phyloP scores from a whole-genome alignment of 2,888 invertebrate species.

The Aethes cnicana region DNA sequence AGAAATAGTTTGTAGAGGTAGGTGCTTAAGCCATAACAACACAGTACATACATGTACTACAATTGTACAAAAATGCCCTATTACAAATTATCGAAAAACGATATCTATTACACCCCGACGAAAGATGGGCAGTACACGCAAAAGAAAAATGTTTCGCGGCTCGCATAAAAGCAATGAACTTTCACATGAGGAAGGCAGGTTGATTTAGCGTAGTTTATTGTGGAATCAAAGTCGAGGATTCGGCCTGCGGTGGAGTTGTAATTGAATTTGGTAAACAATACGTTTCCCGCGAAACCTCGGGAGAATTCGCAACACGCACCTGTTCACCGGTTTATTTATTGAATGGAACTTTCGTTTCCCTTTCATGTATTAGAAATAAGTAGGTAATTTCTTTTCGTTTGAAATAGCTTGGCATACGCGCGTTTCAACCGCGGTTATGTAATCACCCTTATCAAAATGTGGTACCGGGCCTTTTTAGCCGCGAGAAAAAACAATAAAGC shows the following conservation, averaged over 20 bases:
- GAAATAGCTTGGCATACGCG: not conserved
- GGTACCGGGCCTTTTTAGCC: conserved; percentile 73
- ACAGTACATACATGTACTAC: no score
- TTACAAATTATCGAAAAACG: conserved; percentile 7
- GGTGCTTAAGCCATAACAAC: no score
- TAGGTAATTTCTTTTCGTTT: not conserved
- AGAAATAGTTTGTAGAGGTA: no score
- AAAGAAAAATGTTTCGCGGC: conserved; percentile 43
- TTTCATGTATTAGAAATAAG: not conserved
- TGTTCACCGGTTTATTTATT: conserved; percentile 52
- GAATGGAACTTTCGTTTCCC: conserved; percentile 11
- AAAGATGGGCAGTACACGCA: conserved; percentile 33
- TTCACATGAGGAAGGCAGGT: conserved; percentile 65
- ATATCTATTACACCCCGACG: conserved; percentile 10
- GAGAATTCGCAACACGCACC: conserved; percentile 58
- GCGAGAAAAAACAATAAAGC: conserved; percentile 82
- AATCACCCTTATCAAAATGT: conserved; percentile 49
- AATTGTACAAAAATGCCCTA: no score
- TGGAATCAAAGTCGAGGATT: conserved; percentile 58
- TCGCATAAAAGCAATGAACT: conserved; percentile 75
- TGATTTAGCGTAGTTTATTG: conserved; percentile 70
- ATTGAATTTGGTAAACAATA: conserved; percentile 54
- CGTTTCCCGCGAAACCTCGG: conserved; percentile 55
- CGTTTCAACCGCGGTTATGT: not conserved
- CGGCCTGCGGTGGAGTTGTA: conserved; percentile 44